phyloP scores from a whole-genome alignment of 2,113 vertebrate genomes.

The Psittacara wagleri region DNA sequence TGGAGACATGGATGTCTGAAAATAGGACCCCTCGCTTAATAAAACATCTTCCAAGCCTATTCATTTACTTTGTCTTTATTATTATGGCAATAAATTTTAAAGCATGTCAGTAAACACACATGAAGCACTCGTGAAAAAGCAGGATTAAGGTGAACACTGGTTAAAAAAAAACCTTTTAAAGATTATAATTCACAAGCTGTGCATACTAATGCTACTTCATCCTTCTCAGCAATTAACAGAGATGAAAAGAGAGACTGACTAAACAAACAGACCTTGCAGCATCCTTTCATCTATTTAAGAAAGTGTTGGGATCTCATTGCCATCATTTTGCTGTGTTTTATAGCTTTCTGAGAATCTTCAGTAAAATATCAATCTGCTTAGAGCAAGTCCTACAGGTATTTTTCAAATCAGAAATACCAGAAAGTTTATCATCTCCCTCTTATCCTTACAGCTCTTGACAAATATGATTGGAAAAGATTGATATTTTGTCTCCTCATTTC shows the following conservation, averaged over 20 bases:
- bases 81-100: background rate
- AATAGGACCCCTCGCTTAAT: background rate
- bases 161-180: constrained; percentile 15
- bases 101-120: background rate
- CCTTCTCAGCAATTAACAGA: constrained; percentile 52
- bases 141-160: constrained; percentile 6
- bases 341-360: constrained; percentile 35
- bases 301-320: constrained; percentile 18
- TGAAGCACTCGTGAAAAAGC: background rate
- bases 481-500: constrained; percentile 29
- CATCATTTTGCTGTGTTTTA: constrained; percentile 38
- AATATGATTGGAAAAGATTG: constrained; percentile 5
- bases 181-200: background rate
- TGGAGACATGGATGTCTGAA: background rate
- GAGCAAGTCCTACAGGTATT: constrained; percentile 52
- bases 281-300: constrained; percentile 61
- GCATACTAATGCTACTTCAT: constrained; percentile 27
- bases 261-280: constrained; percentile 64
- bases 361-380: background rate
- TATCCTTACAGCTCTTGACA: constrained; percentile 3
- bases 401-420: constrained; percentile 53
- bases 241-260: constrained; percentile 59
- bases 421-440: constrained; percentile 3
- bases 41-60: background rate
- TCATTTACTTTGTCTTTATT: background rate